phyloP scores from a whole-genome alignment of 2,797 vertebrate genomes.

The Sebastes vulpes region DNA sequence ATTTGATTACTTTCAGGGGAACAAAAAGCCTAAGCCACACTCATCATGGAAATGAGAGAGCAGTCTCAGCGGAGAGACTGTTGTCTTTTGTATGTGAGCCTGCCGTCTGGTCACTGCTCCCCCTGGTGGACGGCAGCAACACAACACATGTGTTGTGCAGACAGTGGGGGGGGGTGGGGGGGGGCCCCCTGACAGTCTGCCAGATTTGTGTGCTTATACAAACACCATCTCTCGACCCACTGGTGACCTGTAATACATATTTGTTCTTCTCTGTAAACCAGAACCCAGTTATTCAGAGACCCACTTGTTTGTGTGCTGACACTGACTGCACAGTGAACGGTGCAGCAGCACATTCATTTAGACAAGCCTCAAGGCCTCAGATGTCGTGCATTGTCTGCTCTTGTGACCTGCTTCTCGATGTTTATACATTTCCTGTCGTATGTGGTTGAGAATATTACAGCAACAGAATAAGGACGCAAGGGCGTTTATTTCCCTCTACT shows the following conservation, averaged over 20 bases:
- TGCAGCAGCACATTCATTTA: conserved; percentile 25
- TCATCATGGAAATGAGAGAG: neutral
- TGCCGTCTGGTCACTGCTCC: conserved; percentile 58
- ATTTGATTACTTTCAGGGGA: conserved; percentile 10
- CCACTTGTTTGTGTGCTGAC: neutral
- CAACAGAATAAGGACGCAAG: neutral
- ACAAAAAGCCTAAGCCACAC: conserved; percentile 10
- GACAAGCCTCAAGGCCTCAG: conserved; percentile 19
- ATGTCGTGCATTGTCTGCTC: conserved; percentile 15
- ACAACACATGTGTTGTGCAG: conserved; percentile 7
- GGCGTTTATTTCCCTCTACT: neutral
- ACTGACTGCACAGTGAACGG: conserved; percentile 2
- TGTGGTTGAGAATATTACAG: conserved; percentile 4
- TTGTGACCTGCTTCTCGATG: conserved; percentile 26
- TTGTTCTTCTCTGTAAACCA: conserved; percentile 13
- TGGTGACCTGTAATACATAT: conserved; percentile 26
- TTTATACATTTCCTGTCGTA: conserved; percentile 18
- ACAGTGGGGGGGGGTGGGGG: neutral
- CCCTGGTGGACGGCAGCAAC: conserved; percentile 62
- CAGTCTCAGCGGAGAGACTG: conserved; percentile 6
- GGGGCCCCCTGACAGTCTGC: conserved; percentile 32
- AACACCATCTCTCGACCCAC: conserved; percentile 30
- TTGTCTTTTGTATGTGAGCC: conserved; percentile 25
- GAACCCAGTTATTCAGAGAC: conserved; percentile 9
- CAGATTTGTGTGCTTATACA: conserved; percentile 35